phyloP scores from a whole-genome alignment of 2,797 vertebrate species.

The Propithecus deckenii region DNA sequence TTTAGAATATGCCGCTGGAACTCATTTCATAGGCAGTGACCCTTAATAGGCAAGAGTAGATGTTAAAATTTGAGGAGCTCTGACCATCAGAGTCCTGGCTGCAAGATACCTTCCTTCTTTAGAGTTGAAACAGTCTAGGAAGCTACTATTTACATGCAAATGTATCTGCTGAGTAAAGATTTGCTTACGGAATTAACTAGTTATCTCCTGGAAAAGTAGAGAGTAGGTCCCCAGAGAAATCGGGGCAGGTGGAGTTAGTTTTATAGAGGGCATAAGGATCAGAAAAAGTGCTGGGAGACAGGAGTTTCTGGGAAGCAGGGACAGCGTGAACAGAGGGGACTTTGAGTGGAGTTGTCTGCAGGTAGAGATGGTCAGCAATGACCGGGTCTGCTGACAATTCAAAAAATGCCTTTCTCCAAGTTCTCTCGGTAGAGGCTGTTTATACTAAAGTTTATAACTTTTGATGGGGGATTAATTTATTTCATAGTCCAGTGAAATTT shows the following conservation, averaged over 20 bases:
- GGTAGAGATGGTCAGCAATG: not conserved
- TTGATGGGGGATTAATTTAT: not conserved
- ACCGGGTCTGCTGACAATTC: not conserved
- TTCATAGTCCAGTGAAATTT: not conserved
- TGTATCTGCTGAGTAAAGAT: not conserved
- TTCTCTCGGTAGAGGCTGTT: not conserved
- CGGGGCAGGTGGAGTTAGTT: not conserved
- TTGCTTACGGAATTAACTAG: not conserved
- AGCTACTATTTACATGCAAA: not conserved
- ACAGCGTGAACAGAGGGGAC: not conserved
- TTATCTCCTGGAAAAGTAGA: not conserved
- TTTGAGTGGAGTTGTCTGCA: not conserved
- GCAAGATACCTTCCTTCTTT: not conserved
- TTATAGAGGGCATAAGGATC: not conserved
- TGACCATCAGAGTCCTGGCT: not conserved
- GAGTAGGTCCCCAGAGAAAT: not conserved
- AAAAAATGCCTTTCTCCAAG: not conserved
- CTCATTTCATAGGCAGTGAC: constrained; percentile 7
- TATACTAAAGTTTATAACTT: not conserved
- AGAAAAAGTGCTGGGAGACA: not conserved
- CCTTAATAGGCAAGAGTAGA: not conserved
- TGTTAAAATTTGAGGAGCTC: not conserved
- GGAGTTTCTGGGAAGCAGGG: not conserved
- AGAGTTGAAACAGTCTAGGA: not conserved
- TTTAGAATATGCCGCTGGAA: not conserved